phyloP scores from a whole-genome alignment of 2,113 vertebrate genomes.

The Eretmochelys imbricata region DNA sequence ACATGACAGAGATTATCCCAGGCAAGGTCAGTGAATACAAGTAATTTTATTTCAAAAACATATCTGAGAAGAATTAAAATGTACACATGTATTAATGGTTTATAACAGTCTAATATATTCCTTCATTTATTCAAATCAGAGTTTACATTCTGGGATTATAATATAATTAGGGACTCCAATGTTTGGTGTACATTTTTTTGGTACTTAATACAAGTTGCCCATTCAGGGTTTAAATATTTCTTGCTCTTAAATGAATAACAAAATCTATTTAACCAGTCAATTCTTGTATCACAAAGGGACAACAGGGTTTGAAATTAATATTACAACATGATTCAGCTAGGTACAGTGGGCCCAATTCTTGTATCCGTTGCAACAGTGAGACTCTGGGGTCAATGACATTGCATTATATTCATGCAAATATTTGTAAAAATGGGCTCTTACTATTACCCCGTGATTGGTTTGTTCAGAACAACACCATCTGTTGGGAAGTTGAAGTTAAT shows the following conservation, averaged over 20 bases:
- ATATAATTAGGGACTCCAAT: constrained; percentile 14
- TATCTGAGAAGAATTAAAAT: background rate
- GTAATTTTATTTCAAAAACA: constrained; percentile 27
- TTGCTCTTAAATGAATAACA: background rate
- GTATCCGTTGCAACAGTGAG: background rate
- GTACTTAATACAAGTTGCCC: constrained; percentile 24
- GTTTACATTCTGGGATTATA: constrained; percentile 5
- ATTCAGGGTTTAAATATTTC: background rate
- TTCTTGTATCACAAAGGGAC: background rate
- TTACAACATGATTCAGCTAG: background rate
- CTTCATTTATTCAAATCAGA: constrained; percentile 24
- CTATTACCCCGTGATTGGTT: background rate
- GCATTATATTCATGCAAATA: background rate
- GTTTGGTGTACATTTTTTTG: background rate
- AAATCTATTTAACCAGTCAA: background rate
- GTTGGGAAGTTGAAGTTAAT: background rate
- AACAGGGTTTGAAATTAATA: background rate
- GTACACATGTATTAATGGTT: background rate
- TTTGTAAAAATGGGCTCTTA: background rate
- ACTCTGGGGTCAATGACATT: background rate
- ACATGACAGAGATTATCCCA: background rate
- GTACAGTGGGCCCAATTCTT: background rate
- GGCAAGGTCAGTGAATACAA: background rate
- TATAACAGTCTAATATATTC: background rate
- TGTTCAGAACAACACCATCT: background rate